A percentile compares a stretch with the other conserved stretches of the same genome.
phyloP scores from a whole-genome alignment of 2,113 vertebrate species.

The Thamnophis sirtalis region DNA sequence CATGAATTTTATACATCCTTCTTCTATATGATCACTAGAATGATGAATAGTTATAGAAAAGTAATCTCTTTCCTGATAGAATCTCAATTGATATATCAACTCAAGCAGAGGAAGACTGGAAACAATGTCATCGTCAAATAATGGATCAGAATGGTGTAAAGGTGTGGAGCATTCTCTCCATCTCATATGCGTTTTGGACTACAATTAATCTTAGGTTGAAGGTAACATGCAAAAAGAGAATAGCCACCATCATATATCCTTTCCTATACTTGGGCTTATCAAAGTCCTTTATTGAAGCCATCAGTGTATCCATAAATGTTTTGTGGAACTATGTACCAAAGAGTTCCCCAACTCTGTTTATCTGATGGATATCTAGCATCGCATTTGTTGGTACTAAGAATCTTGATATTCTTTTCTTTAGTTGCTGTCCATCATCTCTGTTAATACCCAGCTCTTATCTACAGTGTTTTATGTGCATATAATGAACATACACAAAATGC shows the following conservation, averaged over 20 bases:
- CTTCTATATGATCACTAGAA: background rate
- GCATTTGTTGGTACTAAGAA: background rate
- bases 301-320: background rate
- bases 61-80: background rate
- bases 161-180: background rate
- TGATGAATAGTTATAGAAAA: background rate
- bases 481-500: background rate
- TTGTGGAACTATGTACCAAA: background rate
- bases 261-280: background rate
- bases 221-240: background rate
- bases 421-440: background rate
- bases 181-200: background rate
- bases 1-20: background rate
- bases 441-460: background rate
- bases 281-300: background rate
- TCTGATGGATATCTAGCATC: background rate
- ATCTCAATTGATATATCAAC: background rate
- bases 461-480: background rate
- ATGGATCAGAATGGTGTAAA: background rate
- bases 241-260: background rate
- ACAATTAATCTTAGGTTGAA: background rate
- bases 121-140: background rate
- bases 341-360: background rate
- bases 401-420: background rate
- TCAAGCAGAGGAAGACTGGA: background rate